Evolutionary conservation across 35 echinoderm and acorn worm genomes (phyloP), one percentile per base, ranked within the genome.

Genomic region (Acanthaster planci): DNA sequence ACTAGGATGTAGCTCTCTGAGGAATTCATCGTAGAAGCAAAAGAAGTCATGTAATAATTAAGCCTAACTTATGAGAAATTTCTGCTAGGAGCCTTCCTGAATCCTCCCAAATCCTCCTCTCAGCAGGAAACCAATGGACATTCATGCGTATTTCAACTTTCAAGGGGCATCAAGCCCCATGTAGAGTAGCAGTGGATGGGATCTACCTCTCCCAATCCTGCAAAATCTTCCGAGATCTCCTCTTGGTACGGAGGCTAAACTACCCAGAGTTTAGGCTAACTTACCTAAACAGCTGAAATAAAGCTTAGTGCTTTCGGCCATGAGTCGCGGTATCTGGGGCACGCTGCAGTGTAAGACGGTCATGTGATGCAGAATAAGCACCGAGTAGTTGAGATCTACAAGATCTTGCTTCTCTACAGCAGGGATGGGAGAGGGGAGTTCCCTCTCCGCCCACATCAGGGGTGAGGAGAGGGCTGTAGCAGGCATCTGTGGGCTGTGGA

Each of bases 341-440:
- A 86, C 78, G 54, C 90, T 86, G 77, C 90, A 85, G 12, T 86
- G 84, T 36, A 92, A 58, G 40, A 86, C 80, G 21, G 56, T 86
- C 78, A 64, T 80, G 75, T 92, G 90, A 75, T 92, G 90, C 32
- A 92, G 57, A 17, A 55, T 78, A n/a, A 92, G 56, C n/a, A 92
- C 84, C 18, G 84, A 79, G 55, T 92, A 92, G 55, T 86, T 78
- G 5, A 87, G 35, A 87, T 92, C 90, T 21, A 91, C 82, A 4
- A 23, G 31, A 7, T 86, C 58, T 37, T 40, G 56, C 18, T 72
- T 72, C 64, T 72, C 64, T 27, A 26, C 30, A 34, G 18, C 30
- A 7, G 64, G 64, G 15, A 26, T 21, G 3, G 64, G 64, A 26
- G 64, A 31, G 64, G 64, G 34, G 14, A 72, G 64, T 26, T 72